Evolutionary conservation across 1,140 invertebrate genomes (phyloP).

Genomic region (Orussus abietinus): DNA sequence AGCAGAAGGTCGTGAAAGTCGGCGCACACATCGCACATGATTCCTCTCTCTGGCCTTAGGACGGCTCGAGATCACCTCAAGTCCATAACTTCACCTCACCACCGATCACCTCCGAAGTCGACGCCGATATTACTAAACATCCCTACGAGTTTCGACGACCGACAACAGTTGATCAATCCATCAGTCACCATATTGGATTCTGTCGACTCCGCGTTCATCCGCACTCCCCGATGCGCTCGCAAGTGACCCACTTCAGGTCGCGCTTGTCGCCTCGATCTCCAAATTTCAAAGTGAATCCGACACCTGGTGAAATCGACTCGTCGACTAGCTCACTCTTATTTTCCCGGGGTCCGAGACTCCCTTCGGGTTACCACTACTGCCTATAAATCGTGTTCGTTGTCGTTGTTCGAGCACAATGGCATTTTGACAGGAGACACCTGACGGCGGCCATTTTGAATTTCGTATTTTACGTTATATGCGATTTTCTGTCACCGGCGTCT

Average conservation of each 20-base stretch:
- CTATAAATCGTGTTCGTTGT: background rate
- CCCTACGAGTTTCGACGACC: conserved; percentile 7
- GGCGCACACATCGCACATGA: conserved; percentile 76
- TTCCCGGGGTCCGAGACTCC: background rate
- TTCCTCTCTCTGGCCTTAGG: conserved; percentile 30
- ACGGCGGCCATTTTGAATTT: conserved; percentile 29
- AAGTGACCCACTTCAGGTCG: conserved; percentile 24
- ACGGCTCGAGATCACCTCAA: conserved; percentile 44
- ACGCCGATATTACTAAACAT: conserved; percentile 46
- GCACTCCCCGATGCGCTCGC: conserved; percentile 19
- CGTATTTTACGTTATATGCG: background rate
- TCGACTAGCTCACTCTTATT: background rate
- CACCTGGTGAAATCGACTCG: no score
- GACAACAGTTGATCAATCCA: conserved; percentile 39
- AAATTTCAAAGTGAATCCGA: no score
- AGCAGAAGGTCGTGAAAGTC: conserved; percentile 74
- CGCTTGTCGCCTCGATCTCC: background rate
- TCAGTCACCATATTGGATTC: conserved; percentile 43
- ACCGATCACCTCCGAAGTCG: conserved; percentile 26
- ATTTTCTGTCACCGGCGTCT: background rate
- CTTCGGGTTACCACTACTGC: background rate
- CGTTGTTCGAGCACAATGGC: conserved; percentile 1
- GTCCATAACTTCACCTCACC: conserved; percentile 35
- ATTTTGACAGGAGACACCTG: conserved; percentile 34
- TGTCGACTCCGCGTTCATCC: conserved; percentile 14